A percentile compares a stretch with the other conserved stretches of the same genome.
These are phyloP conservation scores for Hetaerina americana DNA, from an alignment of 1,140 invertebrate species.

Conservation along the genomic window DNA sequence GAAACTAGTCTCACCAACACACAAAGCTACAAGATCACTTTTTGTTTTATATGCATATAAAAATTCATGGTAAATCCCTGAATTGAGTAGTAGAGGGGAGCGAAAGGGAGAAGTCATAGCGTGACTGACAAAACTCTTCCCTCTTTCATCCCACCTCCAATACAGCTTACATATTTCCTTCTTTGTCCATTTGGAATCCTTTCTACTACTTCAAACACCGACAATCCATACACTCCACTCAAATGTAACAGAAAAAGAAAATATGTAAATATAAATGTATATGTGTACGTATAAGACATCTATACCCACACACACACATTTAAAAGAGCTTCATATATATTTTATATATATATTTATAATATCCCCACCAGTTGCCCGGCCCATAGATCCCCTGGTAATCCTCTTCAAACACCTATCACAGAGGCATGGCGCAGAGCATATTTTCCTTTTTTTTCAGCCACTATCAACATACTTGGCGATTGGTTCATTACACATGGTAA, in stretches of 20 bases:
- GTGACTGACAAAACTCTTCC: not conserved
- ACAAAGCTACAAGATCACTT: constrained; percentile 7
- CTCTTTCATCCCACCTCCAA: not conserved
- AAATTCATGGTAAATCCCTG: constrained; percentile 7
- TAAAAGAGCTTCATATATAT: no score
- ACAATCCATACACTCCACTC: not conserved
- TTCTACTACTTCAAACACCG: not conserved
- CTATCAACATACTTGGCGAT: no score
- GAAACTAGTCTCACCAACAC: not conserved
- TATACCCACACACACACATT: no score
- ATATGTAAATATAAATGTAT: no score
- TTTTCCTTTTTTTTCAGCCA: not conserved
- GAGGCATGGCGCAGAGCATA: not conserved
- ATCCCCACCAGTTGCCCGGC: not conserved
- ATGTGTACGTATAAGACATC: no score
- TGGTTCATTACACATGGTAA: not conserved
- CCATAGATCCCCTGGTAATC: not conserved
- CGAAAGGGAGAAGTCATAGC: not conserved
- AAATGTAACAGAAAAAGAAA: not conserved
- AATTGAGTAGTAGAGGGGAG: not conserved
- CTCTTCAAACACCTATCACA: not conserved
- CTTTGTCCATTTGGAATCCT: not conserved
- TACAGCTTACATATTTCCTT: not conserved
- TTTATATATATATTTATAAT: constrained; percentile 1
- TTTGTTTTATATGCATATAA: not conserved